Evolutionary conservation across 2,797 vertebrate species (phyloP).

Genomic region (Scolopax bukidnonensis): DNA sequence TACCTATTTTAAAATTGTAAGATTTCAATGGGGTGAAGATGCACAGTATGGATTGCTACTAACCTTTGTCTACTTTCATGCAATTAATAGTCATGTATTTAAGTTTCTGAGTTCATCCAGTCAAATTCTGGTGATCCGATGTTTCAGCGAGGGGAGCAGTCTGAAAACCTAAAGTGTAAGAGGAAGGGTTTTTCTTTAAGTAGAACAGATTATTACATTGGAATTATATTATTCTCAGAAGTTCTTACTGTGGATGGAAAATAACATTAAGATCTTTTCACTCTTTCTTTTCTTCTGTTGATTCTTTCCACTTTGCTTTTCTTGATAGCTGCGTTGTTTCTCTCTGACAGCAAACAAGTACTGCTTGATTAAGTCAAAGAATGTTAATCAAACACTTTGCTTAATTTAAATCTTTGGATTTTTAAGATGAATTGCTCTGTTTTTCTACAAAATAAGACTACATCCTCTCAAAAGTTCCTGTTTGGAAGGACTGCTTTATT

Average conservation of each 20-base stretch:
- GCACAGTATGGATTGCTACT: background rate
- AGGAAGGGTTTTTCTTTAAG: background rate
- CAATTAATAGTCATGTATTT: background rate
- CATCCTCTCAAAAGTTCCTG: background rate
- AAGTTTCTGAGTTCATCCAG: background rate
- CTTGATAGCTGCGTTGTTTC: background rate
- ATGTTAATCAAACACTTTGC: background rate
- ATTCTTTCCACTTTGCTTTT: background rate
- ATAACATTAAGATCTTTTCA: background rate
- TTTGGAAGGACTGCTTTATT: background rate
- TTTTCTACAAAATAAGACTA: background rate
- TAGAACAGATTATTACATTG: background rate
- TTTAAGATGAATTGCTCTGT: background rate
- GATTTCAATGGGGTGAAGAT: background rate
- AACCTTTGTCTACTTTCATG: background rate
- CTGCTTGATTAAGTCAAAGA: background rate
- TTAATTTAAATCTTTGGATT: background rate
- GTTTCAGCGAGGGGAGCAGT: background rate
- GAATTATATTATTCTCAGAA: background rate
- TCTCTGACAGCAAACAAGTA: background rate
- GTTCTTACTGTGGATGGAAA: background rate
- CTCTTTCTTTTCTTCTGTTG: background rate
- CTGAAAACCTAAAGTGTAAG: background rate
- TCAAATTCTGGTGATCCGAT: background rate
- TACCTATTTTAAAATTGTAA: background rate